Percentiles rank a stretch among this genome's conserved stretches.
phyloP scores from a whole-genome alignment of 2,888 invertebrate genomes.

The Tenthredo livida region DNA sequence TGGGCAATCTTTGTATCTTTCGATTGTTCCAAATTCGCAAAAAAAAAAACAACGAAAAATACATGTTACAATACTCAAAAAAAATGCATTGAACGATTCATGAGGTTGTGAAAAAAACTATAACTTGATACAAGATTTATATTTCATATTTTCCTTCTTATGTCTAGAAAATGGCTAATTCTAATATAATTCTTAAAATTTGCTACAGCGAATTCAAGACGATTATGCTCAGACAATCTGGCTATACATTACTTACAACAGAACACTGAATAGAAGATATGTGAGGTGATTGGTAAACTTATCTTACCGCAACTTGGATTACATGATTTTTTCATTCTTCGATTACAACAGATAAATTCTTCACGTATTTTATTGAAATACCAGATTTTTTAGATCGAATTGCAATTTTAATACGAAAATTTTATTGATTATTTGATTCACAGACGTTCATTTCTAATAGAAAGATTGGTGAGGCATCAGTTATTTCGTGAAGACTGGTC shows the following conservation, averaged over 20 bases:
- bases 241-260: background rate
- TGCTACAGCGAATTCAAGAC: background rate
- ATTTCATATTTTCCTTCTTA: background rate
- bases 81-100: background rate
- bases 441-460: background rate
- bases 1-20: background rate
- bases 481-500: background rate
- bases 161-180: background rate
- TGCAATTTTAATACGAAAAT: background rate
- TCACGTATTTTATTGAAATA: background rate
- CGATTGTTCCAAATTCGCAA: background rate
- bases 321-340: background rate
- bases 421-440: background rate
- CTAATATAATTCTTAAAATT: background rate
- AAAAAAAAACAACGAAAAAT: background rate
- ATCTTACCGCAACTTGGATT: background rate
- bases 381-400: background rate
- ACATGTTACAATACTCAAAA: background rate
- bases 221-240: background rate
- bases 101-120: background rate
- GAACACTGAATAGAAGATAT: background rate
- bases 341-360: background rate
- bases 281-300: background rate
- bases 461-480: background rate
- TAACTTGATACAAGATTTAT: slow-evolving; percentile 1